phyloP scores from a whole-genome alignment of 2,888 invertebrate genomes.

The Perdita meconis region DNA sequence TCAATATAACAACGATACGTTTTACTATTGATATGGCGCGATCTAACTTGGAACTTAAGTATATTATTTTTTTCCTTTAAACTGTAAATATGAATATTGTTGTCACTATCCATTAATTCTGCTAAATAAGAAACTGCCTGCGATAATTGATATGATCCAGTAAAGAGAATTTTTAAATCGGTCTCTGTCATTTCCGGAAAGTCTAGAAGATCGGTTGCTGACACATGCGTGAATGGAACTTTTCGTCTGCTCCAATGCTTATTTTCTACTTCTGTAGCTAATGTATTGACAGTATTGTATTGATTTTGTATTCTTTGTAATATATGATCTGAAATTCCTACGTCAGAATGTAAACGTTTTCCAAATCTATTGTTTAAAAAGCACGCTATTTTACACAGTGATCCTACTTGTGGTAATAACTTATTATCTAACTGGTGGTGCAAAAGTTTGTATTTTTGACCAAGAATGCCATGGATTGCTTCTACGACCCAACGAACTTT shows the following conservation, averaged over 20 bases:
- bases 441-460: conserved; percentile 56
- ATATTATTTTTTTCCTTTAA: conserved; percentile 55
- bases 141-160: neutral
- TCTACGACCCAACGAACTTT: conserved; percentile 64
- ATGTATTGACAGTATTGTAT: neutral
- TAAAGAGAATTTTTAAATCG: neutral
- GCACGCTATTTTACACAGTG: neutral
- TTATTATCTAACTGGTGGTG: conserved; percentile 8
- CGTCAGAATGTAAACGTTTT: neutral
- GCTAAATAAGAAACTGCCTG: conserved; percentile 10
- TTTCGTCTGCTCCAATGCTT: neutral
- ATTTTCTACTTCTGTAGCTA: neutral
- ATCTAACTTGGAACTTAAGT: conserved; percentile 55
- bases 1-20: conserved; percentile 54
- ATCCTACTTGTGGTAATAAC: neutral
- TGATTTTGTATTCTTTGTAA: neutral
- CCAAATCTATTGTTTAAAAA: neutral
- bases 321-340: neutral
- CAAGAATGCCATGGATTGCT: conserved; percentile 65
- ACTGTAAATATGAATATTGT: conserved; percentile 49
- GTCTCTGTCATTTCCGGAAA: neutral
- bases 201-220: neutral
- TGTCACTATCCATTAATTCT: conserved; percentile 43
- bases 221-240: neutral
- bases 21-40: conserved; percentile 48